Percentiles rank a stretch among this genome's conserved stretches.
phyloP scores from a whole-genome alignment of 2,113 vertebrate species.

The Marmota monax region DNA sequence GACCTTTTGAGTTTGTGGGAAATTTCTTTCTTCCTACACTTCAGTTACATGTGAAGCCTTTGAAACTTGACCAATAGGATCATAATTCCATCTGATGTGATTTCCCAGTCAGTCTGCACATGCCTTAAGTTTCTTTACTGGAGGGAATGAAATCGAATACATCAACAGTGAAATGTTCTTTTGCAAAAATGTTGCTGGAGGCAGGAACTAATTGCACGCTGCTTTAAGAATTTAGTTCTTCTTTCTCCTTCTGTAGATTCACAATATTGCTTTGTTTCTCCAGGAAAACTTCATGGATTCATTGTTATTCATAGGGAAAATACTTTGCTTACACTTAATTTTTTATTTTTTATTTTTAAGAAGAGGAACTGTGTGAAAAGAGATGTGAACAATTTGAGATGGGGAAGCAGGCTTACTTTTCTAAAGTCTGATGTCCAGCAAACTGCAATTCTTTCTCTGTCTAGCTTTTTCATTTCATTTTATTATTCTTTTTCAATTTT shows the following conservation, averaged over 20 bases:
- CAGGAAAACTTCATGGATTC: background rate
- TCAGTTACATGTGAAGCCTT: constrained; percentile 1
- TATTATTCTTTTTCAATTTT: background rate
- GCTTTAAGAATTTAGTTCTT: background rate
- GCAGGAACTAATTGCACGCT: background rate
- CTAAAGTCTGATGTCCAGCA: background rate
- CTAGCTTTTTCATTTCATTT: too few relatives aligned
- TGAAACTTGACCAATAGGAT: constrained; percentile 59
- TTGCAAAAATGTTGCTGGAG: background rate
- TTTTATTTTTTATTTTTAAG: background rate
- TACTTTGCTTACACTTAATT: background rate
- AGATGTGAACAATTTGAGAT: background rate
- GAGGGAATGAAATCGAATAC: background rate
- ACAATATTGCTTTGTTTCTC: background rate
- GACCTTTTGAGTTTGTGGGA: constrained; percentile 54
- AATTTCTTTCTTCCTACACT: background rate
- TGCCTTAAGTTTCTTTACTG: background rate
- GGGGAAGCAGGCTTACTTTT: background rate
- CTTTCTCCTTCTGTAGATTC: background rate
- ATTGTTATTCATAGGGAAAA: background rate
- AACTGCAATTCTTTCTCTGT: background rate
- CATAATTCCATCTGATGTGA: background rate
- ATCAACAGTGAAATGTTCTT: background rate
- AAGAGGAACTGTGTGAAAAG: background rate
- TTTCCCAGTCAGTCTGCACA: background rate